Conservation (phyloP, 2,888 invertebrate species). For the Parasteatoda lunata region DNA sequence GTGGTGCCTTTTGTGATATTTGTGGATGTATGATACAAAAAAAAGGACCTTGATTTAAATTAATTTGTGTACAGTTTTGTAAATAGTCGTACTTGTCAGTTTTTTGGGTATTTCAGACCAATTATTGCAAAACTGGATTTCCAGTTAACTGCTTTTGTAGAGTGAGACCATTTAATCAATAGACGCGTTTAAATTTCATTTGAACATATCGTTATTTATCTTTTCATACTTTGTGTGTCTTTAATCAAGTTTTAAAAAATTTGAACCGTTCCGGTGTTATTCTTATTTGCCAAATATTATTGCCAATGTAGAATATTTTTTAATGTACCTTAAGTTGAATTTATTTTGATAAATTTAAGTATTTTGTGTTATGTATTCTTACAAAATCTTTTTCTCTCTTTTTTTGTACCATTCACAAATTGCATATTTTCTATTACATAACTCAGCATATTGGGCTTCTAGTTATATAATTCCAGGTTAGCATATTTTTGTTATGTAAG, state of each 20-base stretch:
- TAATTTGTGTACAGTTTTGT: slow-evolving; percentile 38
- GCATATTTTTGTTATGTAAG: no score
- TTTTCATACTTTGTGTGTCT: slow-evolving; percentile 41
- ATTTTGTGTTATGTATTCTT: no score
- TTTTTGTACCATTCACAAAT: no score
- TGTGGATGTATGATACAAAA: slow-evolving; percentile 28
- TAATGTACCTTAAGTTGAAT: no score
- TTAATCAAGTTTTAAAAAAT: not conserved
- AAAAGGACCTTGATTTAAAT: slow-evolving; percentile 26
- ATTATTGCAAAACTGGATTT: slow-evolving; percentile 19
- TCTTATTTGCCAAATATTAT: slow-evolving; percentile 16
- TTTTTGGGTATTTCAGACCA: slow-evolving; percentile 39
- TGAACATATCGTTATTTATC: slow-evolving; percentile 57
- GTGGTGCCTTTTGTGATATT: slow-evolving; percentile 61
- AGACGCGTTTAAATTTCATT: not conserved
- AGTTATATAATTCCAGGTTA: no score
- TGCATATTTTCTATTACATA: no score
- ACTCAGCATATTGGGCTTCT: no score
- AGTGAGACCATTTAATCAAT: not conserved
- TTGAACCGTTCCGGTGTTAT: not conserved
- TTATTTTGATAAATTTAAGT: no score
- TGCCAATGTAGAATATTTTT: not conserved
- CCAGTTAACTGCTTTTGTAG: not conserved
- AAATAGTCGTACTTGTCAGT: slow-evolving; percentile 44
- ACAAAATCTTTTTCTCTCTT: no score